Evolutionary conservation across 2,888 invertebrate genomes (phyloP).

Genomic region (Scaptomyza flava): DNA sequence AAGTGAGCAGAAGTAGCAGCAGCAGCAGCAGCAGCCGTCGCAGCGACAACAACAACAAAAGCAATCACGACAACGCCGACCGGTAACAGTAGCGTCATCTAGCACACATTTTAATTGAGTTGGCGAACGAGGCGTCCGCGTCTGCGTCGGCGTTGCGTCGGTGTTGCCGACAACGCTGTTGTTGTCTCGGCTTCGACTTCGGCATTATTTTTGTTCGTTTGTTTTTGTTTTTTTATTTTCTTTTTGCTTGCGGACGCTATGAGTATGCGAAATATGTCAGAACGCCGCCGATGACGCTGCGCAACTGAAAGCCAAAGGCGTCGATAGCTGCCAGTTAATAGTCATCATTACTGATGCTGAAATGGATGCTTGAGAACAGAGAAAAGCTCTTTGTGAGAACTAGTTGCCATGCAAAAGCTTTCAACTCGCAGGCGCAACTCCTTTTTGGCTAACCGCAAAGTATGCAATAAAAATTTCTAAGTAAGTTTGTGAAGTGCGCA

Average conservation of each 20-base stretch:
- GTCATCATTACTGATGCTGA: slow-evolving; percentile 6
- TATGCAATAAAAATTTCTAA: slow-evolving; percentile 41
- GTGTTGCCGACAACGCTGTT: slow-evolving; percentile 28
- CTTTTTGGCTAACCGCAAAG: slow-evolving; percentile 41
- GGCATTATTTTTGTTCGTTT: slow-evolving; percentile 34
- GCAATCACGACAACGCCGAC: slow-evolving; percentile 50
- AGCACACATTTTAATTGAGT: slow-evolving; percentile 73
- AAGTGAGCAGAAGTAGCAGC: slow-evolving; percentile 65
- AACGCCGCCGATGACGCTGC: slow-evolving; percentile 42
- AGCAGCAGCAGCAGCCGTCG: slow-evolving; percentile 34
- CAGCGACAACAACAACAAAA: slow-evolving; percentile 25
- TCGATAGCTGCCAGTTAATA: slow-evolving; percentile 13
- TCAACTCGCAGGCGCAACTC: slow-evolving; percentile 30
- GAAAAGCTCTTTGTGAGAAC: slow-evolving; percentile 16
- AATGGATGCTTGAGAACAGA: not conserved
- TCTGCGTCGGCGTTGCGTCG: slow-evolving; percentile 51
- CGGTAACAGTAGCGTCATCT: slow-evolving; percentile 73
- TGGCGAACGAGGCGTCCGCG: slow-evolving; percentile 58
- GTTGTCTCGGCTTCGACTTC: slow-evolving; percentile 39
- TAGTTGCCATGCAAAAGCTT: slow-evolving; percentile 17
- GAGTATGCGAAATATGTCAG: slow-evolving; percentile 56
- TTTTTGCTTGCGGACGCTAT: slow-evolving; percentile 18
- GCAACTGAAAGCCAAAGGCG: slow-evolving; percentile 44
- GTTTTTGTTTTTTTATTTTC: slow-evolving; percentile 33
- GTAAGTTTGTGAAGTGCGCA: slow-evolving; percentile 45